Percentiles rank a stretch among this genome's conserved stretches.
phyloP scores from a whole-genome alignment of 2,113 vertebrate genomes.

The Mustela nigripes region DNA sequence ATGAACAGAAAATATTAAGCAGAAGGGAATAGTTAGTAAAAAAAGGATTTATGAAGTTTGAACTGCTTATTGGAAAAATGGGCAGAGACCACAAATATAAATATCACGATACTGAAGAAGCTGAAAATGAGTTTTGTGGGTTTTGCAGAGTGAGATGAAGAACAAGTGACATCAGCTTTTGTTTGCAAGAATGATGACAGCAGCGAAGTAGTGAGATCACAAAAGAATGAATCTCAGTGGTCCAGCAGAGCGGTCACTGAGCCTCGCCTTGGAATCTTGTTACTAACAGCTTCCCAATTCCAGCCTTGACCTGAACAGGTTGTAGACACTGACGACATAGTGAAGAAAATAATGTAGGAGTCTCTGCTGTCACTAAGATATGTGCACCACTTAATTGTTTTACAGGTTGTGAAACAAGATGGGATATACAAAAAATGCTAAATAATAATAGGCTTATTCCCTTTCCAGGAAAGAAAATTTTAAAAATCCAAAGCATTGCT shows the following conservation, averaged over 20 bases:
- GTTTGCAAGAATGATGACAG: background rate
- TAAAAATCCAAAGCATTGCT: constrained; percentile 18
- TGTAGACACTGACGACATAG: background rate
- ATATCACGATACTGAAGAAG: background rate
- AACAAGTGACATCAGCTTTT: background rate
- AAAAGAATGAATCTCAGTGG: background rate
- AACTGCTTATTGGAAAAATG: background rate
- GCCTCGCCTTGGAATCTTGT: background rate
- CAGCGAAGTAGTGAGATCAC: background rate
- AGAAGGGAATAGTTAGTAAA: background rate
- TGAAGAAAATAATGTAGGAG: background rate
- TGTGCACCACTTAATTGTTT: background rate
- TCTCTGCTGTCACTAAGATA: background rate
- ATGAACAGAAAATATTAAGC: background rate
- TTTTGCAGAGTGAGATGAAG: background rate
- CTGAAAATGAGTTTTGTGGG: background rate
- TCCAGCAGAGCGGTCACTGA: background rate
- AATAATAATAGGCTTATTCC: background rate
- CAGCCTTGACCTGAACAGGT: background rate
- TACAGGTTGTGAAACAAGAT: background rate
- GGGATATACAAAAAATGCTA: background rate
- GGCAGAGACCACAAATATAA: background rate
- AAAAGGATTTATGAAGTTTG: background rate
- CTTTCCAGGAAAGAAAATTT: background rate
- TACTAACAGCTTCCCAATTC: background rate